Evolutionary conservation across 2,888 invertebrate species (phyloP).

Genomic region (Drosophila diplacantha): DNA sequence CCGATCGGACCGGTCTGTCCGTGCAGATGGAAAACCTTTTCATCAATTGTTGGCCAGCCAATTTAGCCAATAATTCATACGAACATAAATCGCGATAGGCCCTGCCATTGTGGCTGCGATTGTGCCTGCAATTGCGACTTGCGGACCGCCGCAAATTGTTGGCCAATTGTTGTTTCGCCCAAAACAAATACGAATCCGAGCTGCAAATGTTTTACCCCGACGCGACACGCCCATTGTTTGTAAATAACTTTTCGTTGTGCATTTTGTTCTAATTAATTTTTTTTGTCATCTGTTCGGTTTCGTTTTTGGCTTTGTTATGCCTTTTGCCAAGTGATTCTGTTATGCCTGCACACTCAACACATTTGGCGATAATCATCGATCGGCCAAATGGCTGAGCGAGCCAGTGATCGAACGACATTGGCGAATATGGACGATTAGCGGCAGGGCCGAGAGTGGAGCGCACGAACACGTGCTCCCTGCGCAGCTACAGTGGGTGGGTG

Average conservation of each 20-base stretch:
- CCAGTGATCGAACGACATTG: constrained; percentile 63
- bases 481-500: constrained; percentile 22
- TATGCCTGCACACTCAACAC: constrained; percentile 63
- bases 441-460: constrained; percentile 30
- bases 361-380: constrained; percentile 68
- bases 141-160: constrained; percentile 62
- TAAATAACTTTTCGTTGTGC: constrained; percentile 66
- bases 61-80: constrained; percentile 71
- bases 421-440: constrained; percentile 69
- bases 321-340: constrained; percentile 24
- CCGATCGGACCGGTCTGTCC: constrained; percentile 50
- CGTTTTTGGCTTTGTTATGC: constrained; percentile 23
- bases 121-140: constrained; percentile 32
- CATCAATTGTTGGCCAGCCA: constrained; percentile 70
- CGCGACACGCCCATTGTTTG: constrained; percentile 68
- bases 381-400: constrained; percentile 32
- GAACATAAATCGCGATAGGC: constrained; percentile 70
- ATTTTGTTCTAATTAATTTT: constrained; percentile 73
- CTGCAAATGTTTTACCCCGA: constrained; percentile 31
- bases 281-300: constrained; percentile 41
- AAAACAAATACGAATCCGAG: constrained; percentile 65
- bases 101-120: constrained; percentile 46
- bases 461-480: constrained; percentile 58
- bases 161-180: constrained; percentile 60
- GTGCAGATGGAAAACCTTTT: constrained; percentile 53